phyloP scores from a whole-genome alignment of 2,797 vertebrate species.

The Sebastolobus altivelis region DNA sequence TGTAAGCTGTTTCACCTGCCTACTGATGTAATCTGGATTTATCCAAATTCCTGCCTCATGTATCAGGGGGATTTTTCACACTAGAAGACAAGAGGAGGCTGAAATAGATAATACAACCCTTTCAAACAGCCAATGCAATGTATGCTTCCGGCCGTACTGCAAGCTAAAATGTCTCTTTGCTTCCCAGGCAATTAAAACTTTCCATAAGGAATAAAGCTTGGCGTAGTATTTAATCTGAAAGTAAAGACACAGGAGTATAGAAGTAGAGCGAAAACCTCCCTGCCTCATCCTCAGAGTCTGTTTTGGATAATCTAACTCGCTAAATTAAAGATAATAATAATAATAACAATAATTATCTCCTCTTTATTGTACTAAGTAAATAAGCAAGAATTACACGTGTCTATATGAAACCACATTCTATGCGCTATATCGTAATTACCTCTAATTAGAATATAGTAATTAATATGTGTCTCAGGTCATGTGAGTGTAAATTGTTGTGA shows the following conservation, averaged over 20 bases:
- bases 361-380: constrained; percentile 44
- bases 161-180: constrained; percentile 52
- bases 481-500: constrained; percentile 73
- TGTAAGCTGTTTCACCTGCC: constrained; percentile 66
- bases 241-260: constrained; percentile 45
- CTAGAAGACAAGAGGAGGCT: constrained; percentile 34
- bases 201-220: constrained; percentile 67
- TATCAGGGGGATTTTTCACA: constrained; percentile 47
- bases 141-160: constrained; percentile 28
- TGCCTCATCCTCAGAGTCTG: constrained; percentile 30
- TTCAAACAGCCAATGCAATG: constrained; percentile 43
- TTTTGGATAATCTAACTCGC: constrained; percentile 38
- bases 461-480: constrained; percentile 71
- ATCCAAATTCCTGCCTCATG: constrained; percentile 64
- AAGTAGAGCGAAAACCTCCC: constrained; percentile 38
- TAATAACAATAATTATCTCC: constrained; percentile 18
- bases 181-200: constrained; percentile 73
- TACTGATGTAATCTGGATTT: constrained; percentile 75
- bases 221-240: constrained; percentile 55
- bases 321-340: constrained; percentile 37
- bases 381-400: not conserved
- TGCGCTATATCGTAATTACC: constrained; percentile 62
- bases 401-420: constrained; percentile 23
- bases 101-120: constrained; percentile 40
- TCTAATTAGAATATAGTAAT: constrained; percentile 74